Base-by-base conservation (phyloP, 2,113 vertebrate genomes). In the Dromaius novaehollandiae region DNA sequence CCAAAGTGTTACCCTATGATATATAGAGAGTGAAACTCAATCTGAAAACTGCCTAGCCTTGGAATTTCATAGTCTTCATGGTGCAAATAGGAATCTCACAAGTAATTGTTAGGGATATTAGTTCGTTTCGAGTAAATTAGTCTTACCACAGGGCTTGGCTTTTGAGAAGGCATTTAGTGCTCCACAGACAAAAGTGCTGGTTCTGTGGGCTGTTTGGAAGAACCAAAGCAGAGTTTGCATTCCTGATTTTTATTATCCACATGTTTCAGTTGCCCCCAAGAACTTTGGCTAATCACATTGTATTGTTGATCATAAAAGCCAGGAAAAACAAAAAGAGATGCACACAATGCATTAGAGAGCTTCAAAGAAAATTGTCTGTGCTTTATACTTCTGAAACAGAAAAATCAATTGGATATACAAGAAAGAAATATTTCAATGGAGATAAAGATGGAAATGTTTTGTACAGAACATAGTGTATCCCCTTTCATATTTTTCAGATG, bases 231-330 rank as follows among this genome's bases (percentile, higher is more conserved):
- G 46, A 65, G 48, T 88, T 94, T 53, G 58, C 24, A 20, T 88
- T 94, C 65, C 75, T 89, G 48, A 83, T 21, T 94, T 92, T 81
- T 90, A 91, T 96, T 91, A 90, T 46, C 64, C 60, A 48, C 13
- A 32, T 53, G 26, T 86, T 89, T 94, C 61, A 51, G 73, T 64
- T 97, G 82, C 64, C 44, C 75, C 60, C 68, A 75, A 94, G 88
- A 92, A 83, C 64, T 96, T 36, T 66, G 75, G 93, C 71, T 90
- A 83, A 91, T 96, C 11, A 4, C 36, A 16, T 13, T 66, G 68
- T 77, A 81, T 88, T 90, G 58, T 91, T 77, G 75, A 83, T 66
- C 73, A 36, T 78, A 87, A 82, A 95, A 87, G 73, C 18, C 63
- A 74, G 30, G 55, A 65, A 85, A 78, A 69, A 46, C 21, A 84